These are phyloP conservation scores for Calephelis perditalis DNA, from an alignment of 2,888 invertebrate genomes.

Conservation along the genomic window DNA sequence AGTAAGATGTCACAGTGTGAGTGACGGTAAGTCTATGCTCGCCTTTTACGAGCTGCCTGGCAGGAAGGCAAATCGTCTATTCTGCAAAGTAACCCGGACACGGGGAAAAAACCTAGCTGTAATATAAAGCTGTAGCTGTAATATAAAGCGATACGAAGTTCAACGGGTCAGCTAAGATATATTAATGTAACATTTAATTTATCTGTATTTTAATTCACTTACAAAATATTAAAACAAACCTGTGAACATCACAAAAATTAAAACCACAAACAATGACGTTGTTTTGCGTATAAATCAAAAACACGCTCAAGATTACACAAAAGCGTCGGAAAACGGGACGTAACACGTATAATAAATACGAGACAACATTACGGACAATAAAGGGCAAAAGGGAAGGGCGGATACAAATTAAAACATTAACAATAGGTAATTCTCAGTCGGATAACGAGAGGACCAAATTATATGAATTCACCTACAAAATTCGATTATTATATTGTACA, in stretches of 20 bases:
- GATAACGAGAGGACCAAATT: constrained; percentile 63
- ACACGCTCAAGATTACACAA: constrained; percentile 7
- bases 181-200: too few relatives aligned
- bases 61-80: too few relatives aligned
- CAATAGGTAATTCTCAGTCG: constrained; percentile 67
- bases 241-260: background rate
- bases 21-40: too few relatives aligned
- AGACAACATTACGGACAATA: constrained; percentile 15
- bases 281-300: constrained; percentile 10
- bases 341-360: constrained; percentile 16
- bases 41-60: too few relatives aligned
- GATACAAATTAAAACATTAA: constrained; percentile 73
- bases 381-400: constrained; percentile 35
- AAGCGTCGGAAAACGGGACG: constrained; percentile 6
- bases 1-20: too few relatives aligned
- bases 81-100: too few relatives aligned
- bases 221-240: too few relatives aligned
- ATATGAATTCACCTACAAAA: constrained; percentile 64
- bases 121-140: too few relatives aligned
- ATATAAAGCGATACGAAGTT: too few relatives aligned
- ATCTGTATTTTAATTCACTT: too few relatives aligned
- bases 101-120: too few relatives aligned
- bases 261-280: background rate
- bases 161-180: too few relatives aligned
- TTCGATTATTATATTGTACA: constrained; percentile 67